phyloP scores from a whole-genome alignment of 2,888 invertebrate genomes.

The Phyllotreta cruciferae region DNA sequence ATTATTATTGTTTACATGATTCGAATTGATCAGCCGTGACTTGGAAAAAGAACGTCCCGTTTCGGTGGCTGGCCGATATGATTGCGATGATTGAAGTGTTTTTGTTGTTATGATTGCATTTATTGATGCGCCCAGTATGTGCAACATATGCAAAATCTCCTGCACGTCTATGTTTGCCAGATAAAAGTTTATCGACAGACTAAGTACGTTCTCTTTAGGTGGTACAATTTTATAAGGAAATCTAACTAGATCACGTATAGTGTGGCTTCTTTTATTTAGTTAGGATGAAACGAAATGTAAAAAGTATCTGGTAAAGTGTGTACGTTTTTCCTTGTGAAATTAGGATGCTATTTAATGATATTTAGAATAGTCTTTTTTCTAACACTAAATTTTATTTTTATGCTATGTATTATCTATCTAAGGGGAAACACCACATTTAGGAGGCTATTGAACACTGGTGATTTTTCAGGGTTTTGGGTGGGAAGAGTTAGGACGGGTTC shows the following conservation, averaged over 20 bases:
- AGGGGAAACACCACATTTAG: no score
- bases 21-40: no score
- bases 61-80: no score
- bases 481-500: no score
- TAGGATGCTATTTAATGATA: background rate
- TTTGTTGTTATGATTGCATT: no score
- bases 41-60: no score
- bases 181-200: background rate
- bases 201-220: slow-evolving; percentile 19
- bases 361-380: background rate
- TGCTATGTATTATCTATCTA: no score
- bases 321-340: background rate
- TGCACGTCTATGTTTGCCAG: slow-evolving; percentile 3
- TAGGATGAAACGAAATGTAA: slow-evolving; percentile 11
- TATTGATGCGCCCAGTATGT: background rate
- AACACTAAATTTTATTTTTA: no score
- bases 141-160: background rate
- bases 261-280: slow-evolving; percentile 23
- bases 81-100: no score
- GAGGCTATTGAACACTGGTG: no score
- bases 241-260: slow-evolving; percentile 32
- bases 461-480: no score
- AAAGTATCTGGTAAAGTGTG: background rate
- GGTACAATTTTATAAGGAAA: slow-evolving; percentile 33
- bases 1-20: no score